phyloP scores from a whole-genome alignment of 2,888 invertebrate genomes.

The Aphodius granarius region DNA sequence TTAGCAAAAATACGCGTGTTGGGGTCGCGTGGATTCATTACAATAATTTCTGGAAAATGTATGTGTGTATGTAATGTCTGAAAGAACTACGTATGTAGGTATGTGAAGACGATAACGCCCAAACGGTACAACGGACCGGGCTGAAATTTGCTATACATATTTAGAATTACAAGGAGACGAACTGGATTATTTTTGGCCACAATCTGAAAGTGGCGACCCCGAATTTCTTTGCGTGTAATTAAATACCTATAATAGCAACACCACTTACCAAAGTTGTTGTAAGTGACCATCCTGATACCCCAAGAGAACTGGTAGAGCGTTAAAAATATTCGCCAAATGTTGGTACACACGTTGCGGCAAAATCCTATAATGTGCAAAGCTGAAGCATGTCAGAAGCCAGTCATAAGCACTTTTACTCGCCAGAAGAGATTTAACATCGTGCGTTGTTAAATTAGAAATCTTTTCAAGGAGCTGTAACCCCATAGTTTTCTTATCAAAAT shows the following conservation, averaged over 20 bases:
- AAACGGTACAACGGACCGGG: no score
- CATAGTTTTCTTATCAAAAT: conserved; percentile 20
- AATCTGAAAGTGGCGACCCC: no score
- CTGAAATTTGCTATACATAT: no score
- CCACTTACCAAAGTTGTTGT: background rate
- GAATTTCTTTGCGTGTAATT: background rate
- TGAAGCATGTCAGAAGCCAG: conserved; percentile 32
- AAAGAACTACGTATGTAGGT: no score
- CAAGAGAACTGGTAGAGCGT: conserved; percentile 30
- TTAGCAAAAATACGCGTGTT: no score
- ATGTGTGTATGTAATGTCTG: no score
- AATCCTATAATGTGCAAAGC: conserved; percentile 24
- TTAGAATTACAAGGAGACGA: no score
- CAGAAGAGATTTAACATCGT: background rate
- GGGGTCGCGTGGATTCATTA: no score
- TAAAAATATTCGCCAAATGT: conserved; percentile 31
- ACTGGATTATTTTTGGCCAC: no score
- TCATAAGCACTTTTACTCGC: background rate
- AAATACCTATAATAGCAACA: background rate
- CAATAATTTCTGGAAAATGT: no score
- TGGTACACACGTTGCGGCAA: conserved; percentile 17
- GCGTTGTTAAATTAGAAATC: conserved; percentile 13
- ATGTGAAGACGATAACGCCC: no score
- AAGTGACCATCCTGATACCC: conserved; percentile 8
- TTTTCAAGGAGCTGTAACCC: conserved; percentile 40